Percentiles rank a stretch among this genome's conserved stretches.
Conservation (phyloP, 2,888 invertebrate genomes). For the Epirrhoe alternata region DNA sequence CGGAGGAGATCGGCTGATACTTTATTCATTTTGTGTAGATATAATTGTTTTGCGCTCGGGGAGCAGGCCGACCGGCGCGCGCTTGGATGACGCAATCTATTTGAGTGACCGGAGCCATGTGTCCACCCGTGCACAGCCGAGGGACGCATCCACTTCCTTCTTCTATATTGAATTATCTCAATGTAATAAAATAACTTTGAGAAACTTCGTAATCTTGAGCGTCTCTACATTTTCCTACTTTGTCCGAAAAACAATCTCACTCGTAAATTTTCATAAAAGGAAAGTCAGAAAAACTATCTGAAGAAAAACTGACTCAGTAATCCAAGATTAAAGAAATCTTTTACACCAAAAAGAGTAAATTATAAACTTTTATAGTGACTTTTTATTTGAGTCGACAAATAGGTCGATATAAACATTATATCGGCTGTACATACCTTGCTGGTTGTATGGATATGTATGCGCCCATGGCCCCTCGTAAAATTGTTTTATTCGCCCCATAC, state of each 20-base stretch:
- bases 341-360: not conserved
- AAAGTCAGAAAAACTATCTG: constrained; percentile 8
- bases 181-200: constrained; percentile 58
- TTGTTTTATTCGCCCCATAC: constrained; percentile 85
- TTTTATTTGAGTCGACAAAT: constrained; percentile 14
- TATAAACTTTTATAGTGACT: not conserved
- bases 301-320: not conserved
- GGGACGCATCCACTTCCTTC: constrained; percentile 52
- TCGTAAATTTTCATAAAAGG: constrained; percentile 35
- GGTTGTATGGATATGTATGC: constrained; percentile 69
- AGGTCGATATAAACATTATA: constrained; percentile 21
- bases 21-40: constrained; percentile 73
- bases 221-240: constrained; percentile 40
- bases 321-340: too few species aligned
- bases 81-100: constrained; percentile 80
- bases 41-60: constrained; percentile 79
- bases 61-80: constrained; percentile 47
- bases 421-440: constrained; percentile 39
- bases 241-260: constrained; percentile 29
- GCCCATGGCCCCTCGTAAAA: constrained; percentile 84
- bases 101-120: constrained; percentile 76
- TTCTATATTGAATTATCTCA: constrained; percentile 63
- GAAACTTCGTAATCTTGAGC: constrained; percentile 42
- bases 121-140: constrained; percentile 54
- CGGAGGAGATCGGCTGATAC: constrained; percentile 62